These are phyloP conservation scores for Lophius piscatorius DNA, from an alignment of 2,113 vertebrate genomes.

Conservation along the genomic window DNA sequence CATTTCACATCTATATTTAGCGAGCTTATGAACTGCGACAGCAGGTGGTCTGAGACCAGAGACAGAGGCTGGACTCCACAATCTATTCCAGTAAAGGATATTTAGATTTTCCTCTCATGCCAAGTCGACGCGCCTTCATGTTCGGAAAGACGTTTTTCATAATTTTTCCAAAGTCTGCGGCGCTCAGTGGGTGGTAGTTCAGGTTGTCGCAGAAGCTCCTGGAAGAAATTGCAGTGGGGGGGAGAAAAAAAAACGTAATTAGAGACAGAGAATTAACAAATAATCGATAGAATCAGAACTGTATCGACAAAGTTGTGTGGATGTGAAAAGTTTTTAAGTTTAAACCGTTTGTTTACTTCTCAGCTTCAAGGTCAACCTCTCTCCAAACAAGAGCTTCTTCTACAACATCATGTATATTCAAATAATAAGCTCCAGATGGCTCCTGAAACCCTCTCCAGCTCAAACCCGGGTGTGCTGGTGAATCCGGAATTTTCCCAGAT, in stretches of 20 bases:
- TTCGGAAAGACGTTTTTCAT: slow-evolving; percentile 99
- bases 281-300: too few relatives aligned
- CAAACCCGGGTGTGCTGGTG: too few relatives aligned
- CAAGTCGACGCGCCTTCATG: slow-evolving; percentile 98
- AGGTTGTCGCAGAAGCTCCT: slow-evolving; percentile 94
- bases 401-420: too few relatives aligned
- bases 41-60: slow-evolving; percentile 80
- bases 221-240: slow-evolving; percentile 33
- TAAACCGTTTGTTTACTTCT: too few relatives aligned
- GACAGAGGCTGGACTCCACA: slow-evolving; percentile 65
- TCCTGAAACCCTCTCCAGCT: too few relatives aligned
- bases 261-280: not conserved
- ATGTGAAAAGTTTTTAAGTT: too few relatives aligned
- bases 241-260: not conserved
- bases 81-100: slow-evolving; percentile 90
- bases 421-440: too few relatives aligned
- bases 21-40: slow-evolving; percentile 76
- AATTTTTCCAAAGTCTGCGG: slow-evolving; percentile 98
- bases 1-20: slow-evolving; percentile 85
- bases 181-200: slow-evolving; percentile 96
- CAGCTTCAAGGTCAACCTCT: too few relatives aligned
- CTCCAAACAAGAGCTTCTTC: too few relatives aligned
- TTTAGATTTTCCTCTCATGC: slow-evolving; percentile 99
- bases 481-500: too few relatives aligned
- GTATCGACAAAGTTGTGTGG: too few relatives aligned